phyloP scores from a whole-genome alignment of 2,888 invertebrate genomes.

The Catocala fraxini region DNA sequence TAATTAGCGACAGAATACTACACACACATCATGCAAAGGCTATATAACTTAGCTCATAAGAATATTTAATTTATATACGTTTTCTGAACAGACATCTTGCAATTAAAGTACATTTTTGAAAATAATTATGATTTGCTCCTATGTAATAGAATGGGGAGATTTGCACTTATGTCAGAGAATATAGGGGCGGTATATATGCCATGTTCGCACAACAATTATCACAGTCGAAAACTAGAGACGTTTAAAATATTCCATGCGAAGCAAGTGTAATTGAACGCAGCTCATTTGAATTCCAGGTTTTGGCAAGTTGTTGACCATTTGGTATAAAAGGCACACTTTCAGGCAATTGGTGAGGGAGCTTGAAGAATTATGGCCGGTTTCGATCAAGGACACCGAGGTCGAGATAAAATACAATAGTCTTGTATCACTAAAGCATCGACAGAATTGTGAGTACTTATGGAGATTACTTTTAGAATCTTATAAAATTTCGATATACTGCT shows the following conservation, averaged over 20 bases:
- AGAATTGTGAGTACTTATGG: constrained; percentile 61
- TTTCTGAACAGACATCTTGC: not conserved
- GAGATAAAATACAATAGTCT: constrained; percentile 67
- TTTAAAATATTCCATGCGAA: too few relatives aligned
- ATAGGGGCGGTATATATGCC: too few relatives aligned
- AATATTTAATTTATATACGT: not conserved
- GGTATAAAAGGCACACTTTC: constrained; percentile 70
- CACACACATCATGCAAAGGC: too few relatives aligned
- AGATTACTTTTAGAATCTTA: too few relatives aligned
- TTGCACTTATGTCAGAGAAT: too few relatives aligned
- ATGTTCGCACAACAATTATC: too few relatives aligned
- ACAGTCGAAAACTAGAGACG: too few relatives aligned
- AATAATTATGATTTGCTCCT: too few relatives aligned
- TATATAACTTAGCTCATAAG: not conserved
- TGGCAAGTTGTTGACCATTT: constrained; percentile 70
- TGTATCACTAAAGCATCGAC: constrained; percentile 62
- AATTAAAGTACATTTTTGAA: too few relatives aligned
- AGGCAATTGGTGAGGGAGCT: constrained; percentile 68
- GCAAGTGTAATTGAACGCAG: not conserved
- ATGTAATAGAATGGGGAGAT: too few relatives aligned
- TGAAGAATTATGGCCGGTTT: constrained; percentile 72
- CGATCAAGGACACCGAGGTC: constrained; percentile 58
- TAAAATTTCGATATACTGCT: too few relatives aligned
- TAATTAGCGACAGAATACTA: too few relatives aligned
- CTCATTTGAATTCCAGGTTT: constrained; percentile 59